Base-by-base conservation (phyloP, 2,888 invertebrate species). In the Drosophila tripunctata region DNA sequence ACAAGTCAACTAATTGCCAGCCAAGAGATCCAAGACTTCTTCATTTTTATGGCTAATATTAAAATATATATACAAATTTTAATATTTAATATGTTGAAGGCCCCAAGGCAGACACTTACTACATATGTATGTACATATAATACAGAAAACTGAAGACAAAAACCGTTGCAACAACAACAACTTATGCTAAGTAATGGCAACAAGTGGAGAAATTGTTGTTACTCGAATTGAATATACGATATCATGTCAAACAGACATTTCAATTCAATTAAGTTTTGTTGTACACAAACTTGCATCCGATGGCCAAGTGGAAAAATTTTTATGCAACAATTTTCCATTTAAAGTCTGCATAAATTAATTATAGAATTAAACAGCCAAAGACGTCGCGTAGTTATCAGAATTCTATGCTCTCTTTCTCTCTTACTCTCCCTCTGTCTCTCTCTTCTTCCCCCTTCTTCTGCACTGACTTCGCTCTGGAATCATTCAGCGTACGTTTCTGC, bases 211-310 rank as follows among this genome's bases (percentile, higher is more conserved):
- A 54, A 54, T 40, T 67, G 47, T 58, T 57, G 57, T 52, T 27
- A 50, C 24, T 27, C 24, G 48, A 51, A 38, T 72, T 54, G 21
- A 31, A 30, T 45, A 38, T 58, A 54, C 60, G 72, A 75, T 83
- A 56, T 84, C 84, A 87, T 84, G 87, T 76, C 87, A 87, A 80
- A 79, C 74, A 74, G 66, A 70, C 84, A 87, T 87, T 84, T 82
- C 80, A 87, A 84, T 87, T 84, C 89, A 89, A 88, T 88, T 88
- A 88, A 79, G 74, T 78, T 85, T 63, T 71, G 72, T 67, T 80
- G 65, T 69, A 66, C 27, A 27, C 72, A 57, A 72, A 64, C 43
- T 68, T 62, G 61, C 67, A 55, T 51, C 62, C 31, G 33, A 51
- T 62, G 54, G 51, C 44, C 56, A 44, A 60, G 52, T 40, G 72